A percentile compares a stretch with the other conserved stretches of the same genome.
Evolutionary conservation across 2,888 invertebrate species (phyloP).

Genomic region (Tribolium freemani): DNA sequence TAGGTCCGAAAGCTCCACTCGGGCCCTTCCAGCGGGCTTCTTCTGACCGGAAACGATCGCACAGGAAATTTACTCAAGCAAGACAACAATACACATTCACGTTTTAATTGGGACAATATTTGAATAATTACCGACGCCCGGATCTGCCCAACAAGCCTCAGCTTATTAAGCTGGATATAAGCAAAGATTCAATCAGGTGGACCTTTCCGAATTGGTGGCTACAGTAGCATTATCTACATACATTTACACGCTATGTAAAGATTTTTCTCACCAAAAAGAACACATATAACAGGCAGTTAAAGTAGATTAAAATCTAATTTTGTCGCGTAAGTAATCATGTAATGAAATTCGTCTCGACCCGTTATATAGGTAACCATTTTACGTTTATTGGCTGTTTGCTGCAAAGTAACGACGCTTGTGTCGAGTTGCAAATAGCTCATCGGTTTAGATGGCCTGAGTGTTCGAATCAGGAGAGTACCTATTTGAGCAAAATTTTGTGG

Average conservation of each 20-base stretch:
- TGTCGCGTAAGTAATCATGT: not conserved
- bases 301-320: not conserved
- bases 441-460: not conserved
- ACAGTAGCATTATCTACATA: no score
- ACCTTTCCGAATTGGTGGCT: not conserved
- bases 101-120: conserved; percentile 33
- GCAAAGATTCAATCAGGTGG: not conserved
- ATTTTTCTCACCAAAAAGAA: no score
- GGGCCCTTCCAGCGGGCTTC: conserved; percentile 13
- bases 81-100: conserved; percentile 24
- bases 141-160: not conserved
- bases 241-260: no score
- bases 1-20: conserved; percentile 34
- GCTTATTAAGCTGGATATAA: not conserved
- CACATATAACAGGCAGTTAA: not conserved
- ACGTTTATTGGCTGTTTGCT: conserved; percentile 25
- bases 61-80: conserved; percentile 26
- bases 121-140: conserved; percentile 26
- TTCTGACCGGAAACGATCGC: conserved; percentile 35
- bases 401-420: not conserved
- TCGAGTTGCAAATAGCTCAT: conserved; percentile 18
- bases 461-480: not conserved
- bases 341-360: not conserved
- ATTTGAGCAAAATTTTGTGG: not conserved
- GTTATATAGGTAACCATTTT: conserved; percentile 8